Base-by-base conservation (phyloP, 2,797 vertebrate species). In the Eulemur coronatus region DNA sequence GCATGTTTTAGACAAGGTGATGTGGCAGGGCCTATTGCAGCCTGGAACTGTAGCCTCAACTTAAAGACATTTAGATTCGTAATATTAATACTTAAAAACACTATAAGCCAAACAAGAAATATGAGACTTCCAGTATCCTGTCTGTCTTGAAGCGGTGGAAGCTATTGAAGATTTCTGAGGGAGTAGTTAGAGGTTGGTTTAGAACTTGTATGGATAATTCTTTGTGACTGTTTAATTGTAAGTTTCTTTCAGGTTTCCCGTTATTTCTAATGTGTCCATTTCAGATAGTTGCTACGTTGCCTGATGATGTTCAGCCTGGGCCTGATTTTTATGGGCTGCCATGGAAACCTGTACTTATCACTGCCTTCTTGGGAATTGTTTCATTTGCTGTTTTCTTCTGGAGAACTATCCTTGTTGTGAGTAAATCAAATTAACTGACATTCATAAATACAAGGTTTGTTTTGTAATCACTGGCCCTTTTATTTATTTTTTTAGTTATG, bases 341-440 rank as follows among this genome's bases (percentile, higher is more conserved):
- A 2, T 99, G 99, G 99, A 98, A 99, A 94, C 99, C 99, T 33
- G 97, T 99, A 61, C 82, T 99, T 63, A 63, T 98, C 76, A 99
- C 99, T 61, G 98, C 98, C 92, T 97, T 99, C 78, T 98, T 99
- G 91, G 99, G 99, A 97, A 88, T 99, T 59, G 48, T 99, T 96
- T 99, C 99, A 0, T 97, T 99, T 97, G 97, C 98, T 33, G 1
- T 99, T 88, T 99, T 99, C 98, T 99, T 99, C 96, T 99, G 99
- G 99, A 99, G 99, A 98, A 99, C 99, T 0, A 97, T 99, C 95
- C 98, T 99, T 93, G 98, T 98, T 75, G 99, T 99, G 98, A 99
- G 99, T 98, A 97, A 93, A 76, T 55, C 97, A 97, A 43, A 1
- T 67, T 59, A 65, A 72, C 15, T 94, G 22, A 28, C 2, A 10